A percentile compares a stretch with the other conserved stretches of the same genome.
These are phyloP conservation scores for Eugnorisma glareosa DNA, from an alignment of 2,888 invertebrate species.

Conservation along the genomic window DNA sequence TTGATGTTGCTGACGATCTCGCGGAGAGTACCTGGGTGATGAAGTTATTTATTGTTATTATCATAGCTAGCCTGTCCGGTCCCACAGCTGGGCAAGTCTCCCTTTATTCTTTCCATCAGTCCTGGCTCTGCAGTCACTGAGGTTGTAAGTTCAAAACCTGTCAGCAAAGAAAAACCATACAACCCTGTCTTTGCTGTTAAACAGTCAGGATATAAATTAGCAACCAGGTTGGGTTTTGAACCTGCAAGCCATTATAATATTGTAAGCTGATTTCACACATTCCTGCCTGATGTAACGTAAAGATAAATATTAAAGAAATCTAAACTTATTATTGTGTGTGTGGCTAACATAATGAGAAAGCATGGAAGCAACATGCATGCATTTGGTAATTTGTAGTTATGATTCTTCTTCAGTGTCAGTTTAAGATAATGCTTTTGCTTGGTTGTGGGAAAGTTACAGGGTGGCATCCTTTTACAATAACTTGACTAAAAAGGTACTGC, in stretches of 20 bases:
- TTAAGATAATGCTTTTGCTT: background rate
- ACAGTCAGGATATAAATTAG: background rate
- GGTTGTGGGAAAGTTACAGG: background rate
- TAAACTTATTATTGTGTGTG: background rate
- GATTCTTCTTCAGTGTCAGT: background rate
- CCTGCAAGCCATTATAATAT: background rate
- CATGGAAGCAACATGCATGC: background rate
- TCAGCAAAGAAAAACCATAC: background rate
- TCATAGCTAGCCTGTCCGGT: background rate
- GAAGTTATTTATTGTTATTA: background rate
- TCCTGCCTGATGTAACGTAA: background rate
- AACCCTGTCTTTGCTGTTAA: background rate
- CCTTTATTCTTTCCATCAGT: background rate
- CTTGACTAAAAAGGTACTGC: background rate
- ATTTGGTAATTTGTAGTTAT: background rate
- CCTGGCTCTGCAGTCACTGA: background rate
- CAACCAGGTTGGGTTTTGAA: background rate
- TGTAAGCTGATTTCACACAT: background rate
- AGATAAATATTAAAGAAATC: conserved; percentile 1
- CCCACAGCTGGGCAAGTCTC: background rate
- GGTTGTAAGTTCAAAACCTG: background rate
- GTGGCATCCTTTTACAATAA: background rate
- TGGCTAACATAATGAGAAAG: background rate
- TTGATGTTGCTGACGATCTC: too few relatives aligned
- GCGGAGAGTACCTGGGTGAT: too few relatives aligned